Evolutionary conservation across 2,888 invertebrate genomes (phyloP).

Genomic region (Tachina grossa): DNA sequence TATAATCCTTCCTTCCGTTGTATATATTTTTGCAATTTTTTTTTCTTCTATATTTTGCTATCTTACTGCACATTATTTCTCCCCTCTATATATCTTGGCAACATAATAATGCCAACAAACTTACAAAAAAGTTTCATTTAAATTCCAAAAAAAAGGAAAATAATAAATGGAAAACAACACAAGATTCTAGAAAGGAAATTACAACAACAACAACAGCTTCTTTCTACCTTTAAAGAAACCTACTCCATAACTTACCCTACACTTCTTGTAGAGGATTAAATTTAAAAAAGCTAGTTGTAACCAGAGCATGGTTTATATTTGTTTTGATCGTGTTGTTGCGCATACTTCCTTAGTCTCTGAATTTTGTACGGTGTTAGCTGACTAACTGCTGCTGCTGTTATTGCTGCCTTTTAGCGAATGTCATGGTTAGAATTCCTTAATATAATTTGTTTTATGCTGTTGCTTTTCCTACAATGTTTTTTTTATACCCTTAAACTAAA

Average conservation of each 20-base stretch:
- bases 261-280: background rate
- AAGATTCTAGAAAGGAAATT: slow-evolving; percentile 5
- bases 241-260: background rate
- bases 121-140: slow-evolving; percentile 6
- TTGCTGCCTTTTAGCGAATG: slow-evolving; percentile 26
- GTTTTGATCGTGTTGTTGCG: background rate
- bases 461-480: slow-evolving; percentile 13
- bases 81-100: background rate
- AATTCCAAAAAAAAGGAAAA: slow-evolving; percentile 6
- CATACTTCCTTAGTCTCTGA: slow-evolving; percentile 6
- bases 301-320: slow-evolving; percentile 11
- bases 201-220: background rate
- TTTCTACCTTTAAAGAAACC: background rate
- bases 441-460: background rate
- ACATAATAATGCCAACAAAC: slow-evolving; percentile 25
- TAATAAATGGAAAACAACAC: slow-evolving; percentile 10
- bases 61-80: background rate
- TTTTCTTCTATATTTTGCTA: background rate
- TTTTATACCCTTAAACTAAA: slow-evolving; percentile 30
- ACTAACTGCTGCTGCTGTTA: slow-evolving; percentile 60
- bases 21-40: background rate
- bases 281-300: slow-evolving; percentile 15
- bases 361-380: slow-evolving; percentile 35
- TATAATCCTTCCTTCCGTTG: slow-evolving; percentile 72
- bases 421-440: slow-evolving; percentile 40